Conservation (phyloP, 1,140 invertebrate species). For the Drosophila serrata region DNA sequence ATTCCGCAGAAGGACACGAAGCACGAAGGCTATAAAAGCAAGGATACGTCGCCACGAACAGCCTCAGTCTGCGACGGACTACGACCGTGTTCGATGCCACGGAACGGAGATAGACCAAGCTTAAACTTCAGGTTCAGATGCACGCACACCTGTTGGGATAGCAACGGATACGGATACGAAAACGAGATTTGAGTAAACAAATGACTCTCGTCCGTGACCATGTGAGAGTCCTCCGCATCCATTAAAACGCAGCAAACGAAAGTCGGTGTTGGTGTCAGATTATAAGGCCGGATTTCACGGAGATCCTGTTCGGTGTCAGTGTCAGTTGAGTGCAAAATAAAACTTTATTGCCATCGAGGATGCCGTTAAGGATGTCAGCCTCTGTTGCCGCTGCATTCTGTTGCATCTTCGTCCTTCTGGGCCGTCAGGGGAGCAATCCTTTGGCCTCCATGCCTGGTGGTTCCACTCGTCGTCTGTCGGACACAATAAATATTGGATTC, state of each 20-base stretch:
- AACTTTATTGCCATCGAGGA: constrained; percentile 64
- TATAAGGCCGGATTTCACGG: neutral
- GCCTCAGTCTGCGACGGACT: constrained; percentile 51
- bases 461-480: constrained; percentile 36
- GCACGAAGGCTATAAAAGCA: constrained; percentile 68
- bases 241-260: constrained; percentile 19
- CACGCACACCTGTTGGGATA: constrained; percentile 42
- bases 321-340: constrained; percentile 61
- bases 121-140: neutral
- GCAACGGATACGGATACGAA: neutral
- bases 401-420: constrained; percentile 27
- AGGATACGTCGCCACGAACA: constrained; percentile 12
- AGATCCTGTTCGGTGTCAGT: constrained; percentile 21
- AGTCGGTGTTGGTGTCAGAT: constrained; percentile 10
- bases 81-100: constrained; percentile 33
- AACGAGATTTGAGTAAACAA: constrained; percentile 24
- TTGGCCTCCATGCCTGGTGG: constrained; percentile 9
- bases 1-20: constrained; percentile 3
- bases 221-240: constrained; percentile 10
- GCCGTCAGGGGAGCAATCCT: constrained; percentile 25
- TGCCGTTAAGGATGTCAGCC: constrained; percentile 28
- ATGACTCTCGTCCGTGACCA: constrained; percentile 9
- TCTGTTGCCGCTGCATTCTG: constrained; percentile 35
- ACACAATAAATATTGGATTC: constrained; percentile 83
- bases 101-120: constrained; percentile 19